Evolutionary conservation across 2,797 vertebrate species (phyloP), one percentile per base, ranked within the genome.

Genomic region (Gouania willdenowi): DNA sequence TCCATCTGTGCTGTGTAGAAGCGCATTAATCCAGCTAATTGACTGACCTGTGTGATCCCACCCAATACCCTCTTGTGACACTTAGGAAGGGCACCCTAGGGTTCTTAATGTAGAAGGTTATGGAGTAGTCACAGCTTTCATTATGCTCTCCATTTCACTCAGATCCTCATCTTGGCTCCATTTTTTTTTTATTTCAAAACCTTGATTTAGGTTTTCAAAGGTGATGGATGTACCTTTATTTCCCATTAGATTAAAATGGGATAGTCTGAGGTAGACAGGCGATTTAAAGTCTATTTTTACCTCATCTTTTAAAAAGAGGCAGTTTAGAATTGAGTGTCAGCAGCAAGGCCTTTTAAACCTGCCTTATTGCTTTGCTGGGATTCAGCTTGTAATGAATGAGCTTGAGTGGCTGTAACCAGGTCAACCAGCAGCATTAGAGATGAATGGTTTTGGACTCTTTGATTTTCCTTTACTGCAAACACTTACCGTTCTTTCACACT

Each of bases 391-490:
- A 59, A 62, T 70, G 47, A 31, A 49, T 55, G 54, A 50, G 23
- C 10, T 34, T n/a, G 23, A 22, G 14, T 39, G 29, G 16, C 15
- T 21, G 21, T 18, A 46, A 55, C 11, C 12, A 33, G 30, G 36
- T 52, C 41, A 34, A 14, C 51, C 34, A 41, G 12, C 28, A 25
- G 20, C 24, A 20, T 2, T 26, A 23, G 4, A 51, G 45, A 57
- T 15, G 11, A 72, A 59, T 50, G 31, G 16, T 21, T 17, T 36
- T 39, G 11, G 44, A 54, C 35, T 30, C 23, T 46, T 71, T 36
- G 33, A 39, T 77, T 49, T 62, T 59, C 35, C 46, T 29, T 14
- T 22, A 23, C 16, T 48, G 42, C 27, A 44, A 47, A 37, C 43
- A 31, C 26, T 45, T 54, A n/a, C n/a, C n/a, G n/a, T n/a, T n/a